Conservation (phyloP, 2,888 invertebrate species). For the Torymus tubicola region DNA sequence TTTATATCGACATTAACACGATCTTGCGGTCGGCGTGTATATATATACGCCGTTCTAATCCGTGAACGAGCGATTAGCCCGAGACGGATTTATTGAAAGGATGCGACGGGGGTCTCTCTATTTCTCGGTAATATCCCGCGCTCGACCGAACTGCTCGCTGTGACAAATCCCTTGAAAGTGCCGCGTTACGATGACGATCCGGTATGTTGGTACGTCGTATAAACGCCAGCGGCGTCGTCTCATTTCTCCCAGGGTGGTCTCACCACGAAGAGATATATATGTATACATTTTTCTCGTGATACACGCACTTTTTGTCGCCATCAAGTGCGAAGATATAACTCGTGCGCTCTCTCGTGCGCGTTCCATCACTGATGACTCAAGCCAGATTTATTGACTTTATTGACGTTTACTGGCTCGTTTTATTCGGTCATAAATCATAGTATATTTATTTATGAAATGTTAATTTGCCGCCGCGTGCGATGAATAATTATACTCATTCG, state of each 20-base stretch:
- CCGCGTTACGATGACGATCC: constrained; percentile 48
- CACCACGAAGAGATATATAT: neutral
- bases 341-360: neutral
- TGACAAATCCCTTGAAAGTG: constrained; percentile 66
- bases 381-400: too few species aligned
- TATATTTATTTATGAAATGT: too few species aligned
- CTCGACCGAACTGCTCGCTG: constrained; percentile 31
- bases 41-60: constrained; percentile 14
- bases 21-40: neutral
- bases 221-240: neutral
- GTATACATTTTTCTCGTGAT: constrained; percentile 8
- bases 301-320: neutral
- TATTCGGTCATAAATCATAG: too few species aligned
- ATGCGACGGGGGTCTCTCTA: constrained; percentile 24
- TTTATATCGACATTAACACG: constrained; percentile 5
- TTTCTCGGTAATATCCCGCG: constrained; percentile 29
- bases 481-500: too few species aligned
- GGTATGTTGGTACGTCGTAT: neutral
- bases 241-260: constrained; percentile 24
- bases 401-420: too few species aligned
- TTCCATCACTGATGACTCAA: neutral
- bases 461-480: too few species aligned
- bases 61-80: constrained; percentile 35
- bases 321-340: neutral
- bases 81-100: constrained; percentile 34